Evolutionary conservation across 2,113 vertebrate genomes (phyloP), one percentile per base, ranked within the genome.

Genomic region (Turnix velox): DNA sequence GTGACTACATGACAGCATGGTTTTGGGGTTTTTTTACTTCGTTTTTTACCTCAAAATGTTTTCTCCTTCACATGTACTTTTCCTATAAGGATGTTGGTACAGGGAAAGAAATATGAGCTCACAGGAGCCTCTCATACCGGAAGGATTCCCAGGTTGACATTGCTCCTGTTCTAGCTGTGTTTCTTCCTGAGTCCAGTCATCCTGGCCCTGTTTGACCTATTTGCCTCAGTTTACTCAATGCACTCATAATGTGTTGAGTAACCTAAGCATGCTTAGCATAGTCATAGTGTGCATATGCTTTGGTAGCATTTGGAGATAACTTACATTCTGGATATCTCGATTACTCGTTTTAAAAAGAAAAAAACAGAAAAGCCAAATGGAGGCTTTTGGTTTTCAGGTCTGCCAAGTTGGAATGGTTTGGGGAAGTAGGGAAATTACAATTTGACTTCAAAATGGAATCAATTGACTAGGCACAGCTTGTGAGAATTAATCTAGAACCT

Each of bases 41-140:
- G 23, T 74, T 83, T 88, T 94, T 84, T 68, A 63, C 68, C 35
- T 88, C 68, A 84, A 52, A 76, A 88, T 62, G 63, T 63, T 86
- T 88, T 93, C 88, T 94, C 85, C 88, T 95, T 94, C 85, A 71
- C 39, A 0, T 52, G 72, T 83, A 75, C 88, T 94, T 96, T 90
- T 66, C 42, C 84, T 85, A 18, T 87, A 6, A 9, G 71, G 42
- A 39, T 78, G 54, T 76, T 81, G 48, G 52, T 45, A n/a, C 68
- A 84, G 31, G 71, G 76, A 43, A 71, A 54, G 59, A 86, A 40
- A 74, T 55, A 59, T 78, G 72, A 95, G 35, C 63, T 90, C 75
- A 59, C 12, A 10, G 9, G 67, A 74, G 35, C 55, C 43, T 80
- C 63, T 89, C 54, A 15, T 24, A 83, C 67, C 42, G 54, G 46